Base-by-base conservation (phyloP, 2,113 vertebrate species). In the Ceyx cyanopectus region DNA sequence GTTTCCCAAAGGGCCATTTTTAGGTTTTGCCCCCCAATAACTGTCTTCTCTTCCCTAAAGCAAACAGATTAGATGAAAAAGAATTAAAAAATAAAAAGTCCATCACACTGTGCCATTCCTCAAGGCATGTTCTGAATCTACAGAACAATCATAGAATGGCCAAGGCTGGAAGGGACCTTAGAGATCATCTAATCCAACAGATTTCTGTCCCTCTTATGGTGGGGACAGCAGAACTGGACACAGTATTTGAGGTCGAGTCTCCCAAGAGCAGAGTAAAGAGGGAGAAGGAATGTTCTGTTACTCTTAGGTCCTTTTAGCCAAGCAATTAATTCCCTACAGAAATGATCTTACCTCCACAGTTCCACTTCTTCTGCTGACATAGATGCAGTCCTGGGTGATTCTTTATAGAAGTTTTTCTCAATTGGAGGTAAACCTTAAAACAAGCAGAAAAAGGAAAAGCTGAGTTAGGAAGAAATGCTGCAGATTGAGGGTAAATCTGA, bases 331-430 rank as follows among this genome's bases (percentile, higher is more conserved):
- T 65, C 22, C 50, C 24, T 67, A 78, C 10, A 32, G 24, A 74
- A 90, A 50, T 67, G 0, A 91, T 45, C 94, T 97, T 96, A 99
- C 99, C 99, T 98, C 99, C 99, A 99, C 22, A 92, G 76, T 51
- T 91, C 54, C 68, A 98, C 98, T 89, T 99, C 98, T 65, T 98
- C 98, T 85, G 90, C 87, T 92, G 98, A 98, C 97, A 99, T 98
- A 40, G 92, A 94, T 15, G 98, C 97, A 61, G 98, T 98, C 32
- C 95, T 95, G 74, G 96, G 34, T 2, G 98, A 98, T 87, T 99
- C 99, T 34, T 91, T 95, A 90, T 99, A 99, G 94, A 99, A 99
- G 41, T 98, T 97, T 97, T 99, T 99, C 96, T 98, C 98, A 87
- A 99, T 89, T 50, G 98, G 97, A 82, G 99, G 98, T 43, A 99